Evolutionary conservation across 2,113 vertebrate genomes (phyloP), one percentile per base, ranked within the genome.

Genomic region (Mustelus asterias): DNA sequence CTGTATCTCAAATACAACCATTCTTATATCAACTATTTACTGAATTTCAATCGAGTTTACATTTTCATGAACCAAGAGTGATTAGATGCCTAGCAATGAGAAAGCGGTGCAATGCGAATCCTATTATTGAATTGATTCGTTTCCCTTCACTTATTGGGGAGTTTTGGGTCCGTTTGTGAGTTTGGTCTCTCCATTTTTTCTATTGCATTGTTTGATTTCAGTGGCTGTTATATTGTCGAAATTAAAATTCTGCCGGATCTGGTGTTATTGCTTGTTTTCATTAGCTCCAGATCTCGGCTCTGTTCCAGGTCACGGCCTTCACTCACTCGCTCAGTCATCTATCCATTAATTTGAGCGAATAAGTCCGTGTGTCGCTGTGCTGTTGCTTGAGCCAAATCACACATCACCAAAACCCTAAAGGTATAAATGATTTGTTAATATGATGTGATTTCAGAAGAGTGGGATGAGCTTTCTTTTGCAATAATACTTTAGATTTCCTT

Each of bases 401-500:
- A 67, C n/a, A 26, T 89, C 58, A 63, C 29, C 58, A 93, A 65
- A 33, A 93, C 14, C 5, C n/a, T 37, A 90, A 90, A 90, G 88
- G 58, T n/a, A n/a, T 54, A n/a, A n/a, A 63, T 58, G 60, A 37
- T 93, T 93, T 83, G 60, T 93, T 65, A 65, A 93, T 9, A 93
- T n/a, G 67, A 13, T 72, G 93, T 72, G 37, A 72, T 95, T 95
- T 95, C 67, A 48, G 93, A 24, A 22, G n/a, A 33, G 41, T 26
- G 41, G 5, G 67, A 1, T 9, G 37, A 13, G 14, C 11, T 1
- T 89, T 60, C 60, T 69, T 67, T 65, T 20, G 48, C 93, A 48
- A 72, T 41, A 95, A 48, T 29, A 72, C 26, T 48, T 94, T 41
- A 98, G 97, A 98, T 97, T 98, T 98, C 97, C 97, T 98, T 97